Base-by-base conservation (phyloP, 2,797 vertebrate species). In the Leuciscus waleckii region DNA sequence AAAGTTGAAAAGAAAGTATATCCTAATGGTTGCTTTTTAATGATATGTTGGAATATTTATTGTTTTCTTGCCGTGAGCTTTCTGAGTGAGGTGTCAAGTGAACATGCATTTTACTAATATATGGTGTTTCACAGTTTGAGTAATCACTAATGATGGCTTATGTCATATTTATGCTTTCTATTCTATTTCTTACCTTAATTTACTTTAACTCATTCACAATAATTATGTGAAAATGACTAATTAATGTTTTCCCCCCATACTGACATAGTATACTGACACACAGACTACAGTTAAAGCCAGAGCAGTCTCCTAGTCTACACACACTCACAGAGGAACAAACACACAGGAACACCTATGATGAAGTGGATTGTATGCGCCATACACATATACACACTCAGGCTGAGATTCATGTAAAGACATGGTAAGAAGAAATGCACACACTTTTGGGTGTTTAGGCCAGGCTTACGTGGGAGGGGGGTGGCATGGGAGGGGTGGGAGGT, bases 261-360 rank as follows among this genome's bases (percentile, higher is more conserved):
- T 95, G 88, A 95, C 94, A 90, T 94, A 95, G 94, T 87, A 19
- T 93, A 95, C 92, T 94, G 91, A 95, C 93, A 83, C 54, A 81
- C 81, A 90, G 94, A 95, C 95, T 95, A 96, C 94, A 96, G 95
- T 89, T 92, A 95, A 94, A 94, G 92, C 92, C 94, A 94, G 43
- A 81, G 70, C 83, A 85, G 78, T 73, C 67, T 85, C 83, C 83
- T 84, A 67, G 51, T 71, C 63, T 51, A 89, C 63, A 79, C 89
- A 81, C 74, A 76, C 61, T 35, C 56, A 87, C 46, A 88, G 84
- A 91, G 87, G 91, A 84, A 90, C 46, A 82, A 17, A 14, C 6
- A 81, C 43, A 82, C 69, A 80, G 39, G 68, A 65, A 67, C 41
- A 68, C 37, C 26, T 67, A 43, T 49, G n/a, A 69, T 14, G 0